Conservation (phyloP, 1,140 invertebrate species). For the Drosophila lowei region DNA sequence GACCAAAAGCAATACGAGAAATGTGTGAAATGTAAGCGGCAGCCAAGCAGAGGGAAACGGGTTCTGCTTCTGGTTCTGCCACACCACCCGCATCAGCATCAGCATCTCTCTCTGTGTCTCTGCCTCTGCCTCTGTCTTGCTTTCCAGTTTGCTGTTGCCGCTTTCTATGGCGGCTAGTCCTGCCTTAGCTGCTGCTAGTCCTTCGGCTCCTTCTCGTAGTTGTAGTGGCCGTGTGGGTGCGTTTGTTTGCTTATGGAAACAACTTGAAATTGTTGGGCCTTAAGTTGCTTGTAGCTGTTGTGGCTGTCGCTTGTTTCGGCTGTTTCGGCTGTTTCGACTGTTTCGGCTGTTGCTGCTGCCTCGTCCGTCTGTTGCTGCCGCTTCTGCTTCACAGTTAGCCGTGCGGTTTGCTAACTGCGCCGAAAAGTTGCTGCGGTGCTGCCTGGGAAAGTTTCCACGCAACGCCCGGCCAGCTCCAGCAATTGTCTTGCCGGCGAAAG, state of each 20-base stretch:
- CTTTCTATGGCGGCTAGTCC: conserved; percentile 9
- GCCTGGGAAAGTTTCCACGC: conserved; percentile 46
- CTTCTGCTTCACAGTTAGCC: conserved; percentile 65
- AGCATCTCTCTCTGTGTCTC: conserved; percentile 9
- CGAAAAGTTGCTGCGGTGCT: conserved; percentile 60
- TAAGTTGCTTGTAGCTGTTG: conserved; percentile 75
- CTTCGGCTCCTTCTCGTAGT: neutral
- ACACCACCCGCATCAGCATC: conserved; percentile 15
- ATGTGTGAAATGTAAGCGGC: conserved; percentile 51
- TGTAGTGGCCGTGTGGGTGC: conserved; percentile 60
- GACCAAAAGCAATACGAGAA: conserved; percentile 11
- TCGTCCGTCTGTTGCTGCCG: conserved; percentile 32
- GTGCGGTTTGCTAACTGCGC: conserved; percentile 68
- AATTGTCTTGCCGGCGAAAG: conserved; percentile 64
- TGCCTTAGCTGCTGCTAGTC: conserved; percentile 10
- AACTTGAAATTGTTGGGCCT: conserved; percentile 74
- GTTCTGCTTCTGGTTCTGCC: conserved; percentile 1
- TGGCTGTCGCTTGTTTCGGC: conserved; percentile 48
- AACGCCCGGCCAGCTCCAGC: conserved; percentile 34
- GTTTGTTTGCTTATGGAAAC: conserved; percentile 73
- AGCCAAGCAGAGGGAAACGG: conserved; percentile 18
- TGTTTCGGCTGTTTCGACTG: neutral
- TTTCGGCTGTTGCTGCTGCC: neutral
- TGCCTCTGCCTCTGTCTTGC: neutral
- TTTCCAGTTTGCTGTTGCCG: conserved; percentile 29